phyloP scores from a whole-genome alignment of 2,113 vertebrate genomes.

The Triplophysa tibetana region DNA sequence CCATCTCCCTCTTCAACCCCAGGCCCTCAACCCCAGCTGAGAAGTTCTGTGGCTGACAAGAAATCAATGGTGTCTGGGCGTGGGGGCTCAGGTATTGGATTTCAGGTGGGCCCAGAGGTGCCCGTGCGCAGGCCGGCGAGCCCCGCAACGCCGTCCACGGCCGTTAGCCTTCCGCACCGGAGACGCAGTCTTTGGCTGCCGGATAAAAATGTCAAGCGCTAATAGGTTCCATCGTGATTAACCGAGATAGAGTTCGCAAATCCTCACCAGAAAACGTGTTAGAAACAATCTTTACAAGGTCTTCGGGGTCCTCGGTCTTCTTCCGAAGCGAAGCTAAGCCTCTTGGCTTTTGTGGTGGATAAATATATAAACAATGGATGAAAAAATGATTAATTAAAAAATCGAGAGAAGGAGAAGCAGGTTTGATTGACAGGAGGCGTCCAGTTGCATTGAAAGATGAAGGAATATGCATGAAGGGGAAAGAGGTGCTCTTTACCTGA shows the following conservation, averaged over 20 bases:
- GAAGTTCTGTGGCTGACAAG: constrained; percentile 75
- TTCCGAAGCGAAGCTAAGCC: constrained; percentile 4
- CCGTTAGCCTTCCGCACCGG: constrained; percentile 63
- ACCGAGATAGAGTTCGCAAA: constrained; percentile 70
- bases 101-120: constrained; percentile 77
- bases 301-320: constrained; percentile 54
- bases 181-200: constrained; percentile 69
- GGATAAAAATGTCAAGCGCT: constrained; percentile 80
- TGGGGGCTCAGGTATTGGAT: constrained; percentile 76
- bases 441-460: constrained; percentile 19
- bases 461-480: constrained; percentile 67
- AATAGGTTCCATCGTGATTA: constrained; percentile 83
- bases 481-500: constrained; percentile 49
- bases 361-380: constrained; percentile 70
- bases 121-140: constrained; percentile 48
- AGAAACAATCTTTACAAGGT: constrained; percentile 76
- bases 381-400: constrained; percentile 70
- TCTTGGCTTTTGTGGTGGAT: constrained; percentile 51
- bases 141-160: constrained; percentile 59
- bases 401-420: constrained; percentile 57
- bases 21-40: constrained; percentile 60
- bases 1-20: constrained; percentile 26
- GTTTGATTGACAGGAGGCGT: constrained; percentile 40
- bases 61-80: constrained; percentile 73
- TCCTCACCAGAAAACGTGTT: constrained; percentile 73